These are phyloP conservation scores for Eriocheir sinensis DNA, from an alignment of 1,140 invertebrate genomes.

Conservation along the genomic window DNA sequence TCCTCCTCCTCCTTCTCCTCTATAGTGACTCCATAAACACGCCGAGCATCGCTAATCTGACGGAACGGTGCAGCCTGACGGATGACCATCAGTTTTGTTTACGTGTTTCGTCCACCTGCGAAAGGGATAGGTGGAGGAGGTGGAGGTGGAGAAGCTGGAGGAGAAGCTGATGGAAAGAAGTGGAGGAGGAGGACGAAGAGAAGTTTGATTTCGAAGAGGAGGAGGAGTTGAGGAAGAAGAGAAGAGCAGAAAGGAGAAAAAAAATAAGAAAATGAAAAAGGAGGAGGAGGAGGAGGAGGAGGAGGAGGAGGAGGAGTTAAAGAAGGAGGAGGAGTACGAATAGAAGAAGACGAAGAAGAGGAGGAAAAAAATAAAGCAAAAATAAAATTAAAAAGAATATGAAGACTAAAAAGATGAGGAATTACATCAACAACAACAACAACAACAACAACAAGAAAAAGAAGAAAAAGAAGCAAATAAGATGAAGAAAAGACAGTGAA, in stretches of 20 bases:
- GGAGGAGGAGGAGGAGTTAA: constrained; percentile 37
- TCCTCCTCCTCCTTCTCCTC: neutral
- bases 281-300: neutral
- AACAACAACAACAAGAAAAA: neutral
- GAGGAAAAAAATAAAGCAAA: neutral
- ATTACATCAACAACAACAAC: neutral
- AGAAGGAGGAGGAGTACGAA: neutral
- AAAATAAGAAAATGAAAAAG: neutral
- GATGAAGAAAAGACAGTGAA: no score
- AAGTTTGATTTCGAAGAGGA: neutral
- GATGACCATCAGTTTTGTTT: constrained; percentile 16
- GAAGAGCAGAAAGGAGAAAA: neutral
- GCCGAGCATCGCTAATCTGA: neutral
- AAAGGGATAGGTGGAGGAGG: neutral
- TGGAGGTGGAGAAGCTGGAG: neutral
- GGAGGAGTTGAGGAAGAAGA: neutral
- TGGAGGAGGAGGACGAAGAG: neutral
- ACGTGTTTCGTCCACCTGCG: neutral
- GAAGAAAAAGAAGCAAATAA: no score
- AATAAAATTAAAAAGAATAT: neutral
- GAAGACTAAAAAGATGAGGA: neutral
- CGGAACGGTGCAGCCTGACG: constrained; percentile 9
- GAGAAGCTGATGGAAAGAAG: neutral
- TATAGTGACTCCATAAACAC: neutral
- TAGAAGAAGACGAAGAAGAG: neutral